A percentile compares a stretch with the other conserved stretches of the same genome.
Conservation (phyloP, 2,797 vertebrate species). For the Lerista edwardsae region DNA sequence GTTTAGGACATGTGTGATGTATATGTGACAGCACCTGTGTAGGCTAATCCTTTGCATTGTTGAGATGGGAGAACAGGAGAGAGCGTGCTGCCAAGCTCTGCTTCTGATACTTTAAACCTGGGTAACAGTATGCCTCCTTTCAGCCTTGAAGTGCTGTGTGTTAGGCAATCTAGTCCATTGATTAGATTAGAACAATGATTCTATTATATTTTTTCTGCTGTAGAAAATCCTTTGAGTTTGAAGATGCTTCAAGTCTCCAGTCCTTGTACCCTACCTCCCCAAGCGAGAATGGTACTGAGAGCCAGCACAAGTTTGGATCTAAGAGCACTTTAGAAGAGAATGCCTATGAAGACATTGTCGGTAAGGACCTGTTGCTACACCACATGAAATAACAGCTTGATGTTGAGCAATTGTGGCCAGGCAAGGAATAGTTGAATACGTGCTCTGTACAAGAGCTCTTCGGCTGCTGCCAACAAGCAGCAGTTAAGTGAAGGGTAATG, state of each 20-base stretch:
- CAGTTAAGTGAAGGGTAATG: slow-evolving; percentile 34
- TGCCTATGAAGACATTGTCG: slow-evolving; percentile 97
- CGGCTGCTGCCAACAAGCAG: slow-evolving; percentile 25
- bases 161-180: not conserved
- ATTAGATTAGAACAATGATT: slow-evolving; percentile 37
- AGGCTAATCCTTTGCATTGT: not conserved
- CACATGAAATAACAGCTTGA: accelerated
- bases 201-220: slow-evolving; percentile 51
- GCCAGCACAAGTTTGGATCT: slow-evolving; percentile 85
- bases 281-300: slow-evolving; percentile 91
- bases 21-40: not conserved
- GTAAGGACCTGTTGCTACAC: slow-evolving; percentile 82
- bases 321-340: slow-evolving; percentile 99
- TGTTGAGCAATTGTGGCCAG: not conserved
- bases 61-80: too few relatives aligned
- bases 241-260: slow-evolving; percentile 88
- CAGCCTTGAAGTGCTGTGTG: not conserved
- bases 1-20: too few relatives aligned
- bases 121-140: not conserved
- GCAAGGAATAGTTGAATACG: not conserved
- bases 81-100: not conserved
- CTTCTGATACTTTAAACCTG: not conserved
- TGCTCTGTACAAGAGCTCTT: not conserved
- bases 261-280: slow-evolving; percentile 88
- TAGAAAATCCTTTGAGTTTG: slow-evolving; percentile 95